A percentile compares a stretch with the other conserved stretches of the same genome.
Conservation (phyloP, 2,113 vertebrate species). For the Okapia johnstoni region DNA sequence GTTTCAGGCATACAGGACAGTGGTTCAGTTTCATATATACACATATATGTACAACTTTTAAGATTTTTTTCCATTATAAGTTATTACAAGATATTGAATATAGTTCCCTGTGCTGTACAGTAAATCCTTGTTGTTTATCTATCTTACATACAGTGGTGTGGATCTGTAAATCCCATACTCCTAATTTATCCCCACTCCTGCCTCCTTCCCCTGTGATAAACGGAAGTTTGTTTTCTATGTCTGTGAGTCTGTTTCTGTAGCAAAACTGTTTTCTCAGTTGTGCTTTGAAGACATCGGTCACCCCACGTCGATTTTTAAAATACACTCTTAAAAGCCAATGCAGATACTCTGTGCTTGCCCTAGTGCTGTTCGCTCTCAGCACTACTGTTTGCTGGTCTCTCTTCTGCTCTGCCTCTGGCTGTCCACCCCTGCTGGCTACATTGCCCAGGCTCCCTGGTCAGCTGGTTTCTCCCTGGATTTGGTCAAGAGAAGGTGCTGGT, state of each 20-base stretch:
- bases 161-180: background rate
- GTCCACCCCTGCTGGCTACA: background rate
- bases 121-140: background rate
- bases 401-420: background rate
- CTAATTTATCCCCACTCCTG: background rate
- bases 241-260: background rate
- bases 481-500: background rate
- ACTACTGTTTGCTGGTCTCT: fast-evolving
- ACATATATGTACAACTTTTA: background rate
- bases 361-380: fast-evolving
- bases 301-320: background rate
- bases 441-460: background rate
- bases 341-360: background rate
- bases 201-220: background rate
- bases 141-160: background rate
- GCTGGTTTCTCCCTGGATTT: background rate
- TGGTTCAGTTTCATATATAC: background rate
- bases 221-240: background rate
- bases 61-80: background rate
- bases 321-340: background rate
- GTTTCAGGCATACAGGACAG: background rate
- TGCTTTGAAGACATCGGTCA: background rate
- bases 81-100: background rate
- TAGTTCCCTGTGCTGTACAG: background rate
- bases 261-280: background rate